phyloP scores from a whole-genome alignment of 64 coral and sea anemone genomes.

The Catalaphyllia jardinei region DNA sequence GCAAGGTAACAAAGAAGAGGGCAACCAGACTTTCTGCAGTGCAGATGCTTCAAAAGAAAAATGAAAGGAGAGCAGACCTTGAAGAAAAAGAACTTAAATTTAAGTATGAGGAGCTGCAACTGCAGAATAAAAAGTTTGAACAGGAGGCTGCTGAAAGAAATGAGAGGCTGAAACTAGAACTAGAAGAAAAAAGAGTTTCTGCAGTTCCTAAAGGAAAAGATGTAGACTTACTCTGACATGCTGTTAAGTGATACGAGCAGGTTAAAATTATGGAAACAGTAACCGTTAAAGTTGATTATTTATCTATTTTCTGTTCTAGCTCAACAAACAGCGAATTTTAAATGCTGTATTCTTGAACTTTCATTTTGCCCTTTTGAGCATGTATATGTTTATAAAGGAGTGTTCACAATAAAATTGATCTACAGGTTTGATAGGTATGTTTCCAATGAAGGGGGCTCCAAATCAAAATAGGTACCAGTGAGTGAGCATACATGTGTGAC shows the following conservation, averaged over 20 bases:
- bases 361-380: constrained; percentile 32
- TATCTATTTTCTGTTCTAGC: constrained; percentile 34
- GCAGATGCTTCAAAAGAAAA: constrained; percentile 16
- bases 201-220: background rate
- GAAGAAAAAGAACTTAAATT: constrained; percentile 21
- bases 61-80: constrained; percentile 17
- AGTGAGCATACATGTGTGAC: constrained; percentile 43
- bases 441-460: constrained; percentile 26
- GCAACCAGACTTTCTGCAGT: constrained; percentile 19
- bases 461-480: constrained; percentile 49
- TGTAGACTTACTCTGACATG: background rate
- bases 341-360: constrained; percentile 43
- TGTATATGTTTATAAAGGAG: constrained; percentile 32
- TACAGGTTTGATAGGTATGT: constrained; percentile 29
- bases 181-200: constrained; percentile 26
- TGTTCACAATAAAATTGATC: constrained; percentile 30
- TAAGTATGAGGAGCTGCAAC: constrained; percentile 22
- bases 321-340: constrained; percentile 36
- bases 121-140: constrained; percentile 30
- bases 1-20: constrained; percentile 29
- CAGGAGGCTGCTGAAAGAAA: constrained; percentile 24
- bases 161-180: constrained; percentile 12
- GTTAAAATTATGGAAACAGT: constrained; percentile 25
- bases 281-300: constrained; percentile 39
- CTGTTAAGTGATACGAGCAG: background rate